These are phyloP conservation scores for Aphelinus atriplicis DNA, from an alignment of 1,140 invertebrate species.

Conservation along the genomic window DNA sequence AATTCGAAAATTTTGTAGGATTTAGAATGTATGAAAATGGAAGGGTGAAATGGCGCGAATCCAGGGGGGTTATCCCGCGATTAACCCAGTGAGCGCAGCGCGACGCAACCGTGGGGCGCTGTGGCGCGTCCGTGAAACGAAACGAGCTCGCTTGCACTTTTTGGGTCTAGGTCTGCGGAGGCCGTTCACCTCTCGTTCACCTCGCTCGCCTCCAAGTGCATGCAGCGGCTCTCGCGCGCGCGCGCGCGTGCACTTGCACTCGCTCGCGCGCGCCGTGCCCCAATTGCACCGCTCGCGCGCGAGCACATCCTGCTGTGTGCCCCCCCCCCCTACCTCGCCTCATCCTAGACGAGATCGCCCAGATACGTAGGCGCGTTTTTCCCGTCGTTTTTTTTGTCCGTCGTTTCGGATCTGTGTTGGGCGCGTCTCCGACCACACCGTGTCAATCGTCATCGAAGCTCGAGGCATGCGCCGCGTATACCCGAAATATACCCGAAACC, in stretches of 20 bases:
- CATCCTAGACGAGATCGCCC: background rate
- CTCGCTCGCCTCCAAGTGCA: constrained; percentile 4
- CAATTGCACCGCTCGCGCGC: constrained; percentile 24
- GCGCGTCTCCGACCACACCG: background rate
- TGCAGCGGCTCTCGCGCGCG: too few species aligned
- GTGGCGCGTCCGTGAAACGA: constrained; percentile 45
- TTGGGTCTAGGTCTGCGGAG: constrained; percentile 62
- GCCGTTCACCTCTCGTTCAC: constrained; percentile 53
- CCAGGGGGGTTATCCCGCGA: too few species aligned
- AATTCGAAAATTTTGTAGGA: too few species aligned
- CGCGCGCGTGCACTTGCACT: constrained; percentile 54
- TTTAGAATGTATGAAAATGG: too few species aligned
- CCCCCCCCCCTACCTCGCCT: too few species aligned
- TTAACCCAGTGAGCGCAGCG: too few species aligned
- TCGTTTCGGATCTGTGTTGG: background rate
- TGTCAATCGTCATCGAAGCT: background rate
- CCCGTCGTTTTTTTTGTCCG: too few species aligned
- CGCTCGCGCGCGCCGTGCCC: background rate
- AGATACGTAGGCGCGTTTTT: too few species aligned
- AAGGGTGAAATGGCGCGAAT: too few species aligned
- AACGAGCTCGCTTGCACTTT: constrained; percentile 45
- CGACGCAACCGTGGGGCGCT: constrained; percentile 56
- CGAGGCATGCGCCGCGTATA: background rate
- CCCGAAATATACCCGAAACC: too few species aligned
- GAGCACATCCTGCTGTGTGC: background rate